Conservation (phyloP, 1,140 invertebrate genomes). For the Heliconius hewitsoni region DNA sequence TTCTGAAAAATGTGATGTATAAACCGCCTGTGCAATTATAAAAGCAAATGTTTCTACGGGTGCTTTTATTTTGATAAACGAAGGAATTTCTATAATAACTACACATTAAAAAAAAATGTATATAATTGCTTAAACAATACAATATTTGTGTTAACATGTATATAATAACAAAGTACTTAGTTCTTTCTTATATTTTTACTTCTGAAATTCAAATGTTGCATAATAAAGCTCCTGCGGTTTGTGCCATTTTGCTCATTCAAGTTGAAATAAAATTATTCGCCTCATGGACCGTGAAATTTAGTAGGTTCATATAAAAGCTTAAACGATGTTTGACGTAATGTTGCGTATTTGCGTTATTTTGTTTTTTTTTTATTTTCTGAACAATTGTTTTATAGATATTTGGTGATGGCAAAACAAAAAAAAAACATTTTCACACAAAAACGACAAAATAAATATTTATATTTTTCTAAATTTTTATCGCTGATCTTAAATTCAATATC, state of each 20-base stretch:
- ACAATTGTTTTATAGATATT: neutral
- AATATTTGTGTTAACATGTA: neutral
- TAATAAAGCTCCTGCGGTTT: constrained; percentile 6
- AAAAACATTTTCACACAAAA: too few relatives aligned
- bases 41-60: neutral
- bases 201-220: neutral
- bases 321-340: neutral
- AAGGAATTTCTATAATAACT: neutral
- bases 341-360: neutral
- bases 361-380: neutral
- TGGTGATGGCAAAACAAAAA: too few relatives aligned
- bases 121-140: too few relatives aligned
- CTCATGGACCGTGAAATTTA: constrained; percentile 17
- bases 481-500: too few relatives aligned
- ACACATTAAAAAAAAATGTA: too few relatives aligned
- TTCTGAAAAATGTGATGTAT: neutral
- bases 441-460: too few relatives aligned
- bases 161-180: neutral
- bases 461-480: too few relatives aligned
- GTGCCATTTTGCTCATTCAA: constrained; percentile 13
- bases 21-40: neutral
- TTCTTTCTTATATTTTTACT: neutral
- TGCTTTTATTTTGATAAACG: neutral
- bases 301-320: constrained; percentile 1
- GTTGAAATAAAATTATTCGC: constrained; percentile 18